Evolutionary conservation across 2,113 vertebrate species (phyloP).

Genomic region (Cheilinus undulatus): DNA sequence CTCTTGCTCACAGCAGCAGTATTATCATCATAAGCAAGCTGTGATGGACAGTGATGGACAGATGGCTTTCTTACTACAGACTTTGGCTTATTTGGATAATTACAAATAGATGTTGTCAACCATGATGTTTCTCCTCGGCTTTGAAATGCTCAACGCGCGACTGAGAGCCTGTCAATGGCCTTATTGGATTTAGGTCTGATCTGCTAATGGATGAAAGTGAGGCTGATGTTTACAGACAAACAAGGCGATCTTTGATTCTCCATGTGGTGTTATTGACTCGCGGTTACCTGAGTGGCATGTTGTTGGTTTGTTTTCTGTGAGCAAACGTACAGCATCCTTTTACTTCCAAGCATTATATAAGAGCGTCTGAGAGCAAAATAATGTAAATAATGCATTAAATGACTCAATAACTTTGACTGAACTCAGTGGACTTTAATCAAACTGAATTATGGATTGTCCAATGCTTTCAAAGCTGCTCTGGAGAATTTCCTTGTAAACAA

Average conservation of each 20-base stretch:
- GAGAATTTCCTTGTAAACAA: background rate
- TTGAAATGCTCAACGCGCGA: slow-evolving; percentile 58
- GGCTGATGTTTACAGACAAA: slow-evolving; percentile 46
- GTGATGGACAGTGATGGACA: slow-evolving; percentile 37
- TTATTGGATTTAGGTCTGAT: slow-evolving; percentile 61
- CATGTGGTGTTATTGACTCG: slow-evolving; percentile 28
- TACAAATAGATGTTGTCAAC: slow-evolving; percentile 54
- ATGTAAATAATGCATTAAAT: slow-evolving; percentile 17
- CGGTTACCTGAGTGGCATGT: slow-evolving; percentile 29
- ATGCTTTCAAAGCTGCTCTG: background rate
- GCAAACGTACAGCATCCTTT: slow-evolving; percentile 10
- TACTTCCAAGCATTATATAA: background rate
- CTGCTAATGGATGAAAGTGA: slow-evolving; percentile 66
- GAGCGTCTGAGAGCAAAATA: slow-evolving; percentile 5
- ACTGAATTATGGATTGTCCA: slow-evolving; percentile 8
- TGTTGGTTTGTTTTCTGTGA: slow-evolving; percentile 18
- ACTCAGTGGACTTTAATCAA: slow-evolving; percentile 7
- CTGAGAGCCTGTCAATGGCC: slow-evolving; percentile 53
- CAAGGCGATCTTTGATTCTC: slow-evolving; percentile 46
- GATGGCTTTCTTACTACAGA: slow-evolving; percentile 39
- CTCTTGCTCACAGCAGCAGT: slow-evolving; percentile 2
- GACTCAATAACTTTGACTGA: background rate
- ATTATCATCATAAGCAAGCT: slow-evolving; percentile 7
- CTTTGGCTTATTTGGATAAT: slow-evolving; percentile 53
- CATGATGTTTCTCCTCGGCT: slow-evolving; percentile 37